Conservation (phyloP, 2,113 vertebrate species). For the Puma concolor region DNA sequence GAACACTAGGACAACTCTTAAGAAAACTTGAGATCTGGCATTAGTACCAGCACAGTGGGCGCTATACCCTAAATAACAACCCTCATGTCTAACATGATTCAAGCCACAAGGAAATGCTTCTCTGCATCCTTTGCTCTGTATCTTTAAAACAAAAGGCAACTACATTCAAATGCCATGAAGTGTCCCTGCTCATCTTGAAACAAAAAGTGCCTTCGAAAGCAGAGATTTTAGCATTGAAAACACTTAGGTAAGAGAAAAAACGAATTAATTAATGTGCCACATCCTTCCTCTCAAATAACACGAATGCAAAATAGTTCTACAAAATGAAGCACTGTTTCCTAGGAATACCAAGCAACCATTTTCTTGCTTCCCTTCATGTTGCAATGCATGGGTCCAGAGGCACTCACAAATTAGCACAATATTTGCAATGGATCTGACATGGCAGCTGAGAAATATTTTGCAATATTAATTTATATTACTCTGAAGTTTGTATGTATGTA, state of each 20-base stretch:
- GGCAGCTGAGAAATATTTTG: background rate
- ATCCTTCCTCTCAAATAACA: constrained; percentile 41
- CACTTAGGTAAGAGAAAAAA: constrained; percentile 52
- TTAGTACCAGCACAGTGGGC: background rate
- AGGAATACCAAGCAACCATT: constrained; percentile 16
- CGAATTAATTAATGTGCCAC: constrained; percentile 60
- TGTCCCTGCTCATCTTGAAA: background rate
- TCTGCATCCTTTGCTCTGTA: background rate
- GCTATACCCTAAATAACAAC: background rate
- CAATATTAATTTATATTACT: background rate
- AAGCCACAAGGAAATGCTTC: background rate
- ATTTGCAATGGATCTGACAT: background rate
- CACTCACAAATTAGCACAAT: background rate
- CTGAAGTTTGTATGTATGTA: background rate
- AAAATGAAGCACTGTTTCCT: constrained; percentile 49
- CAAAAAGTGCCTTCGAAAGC: background rate
- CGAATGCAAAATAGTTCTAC: background rate
- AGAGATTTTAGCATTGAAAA: constrained; percentile 39
- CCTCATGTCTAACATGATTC: background rate
- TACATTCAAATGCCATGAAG: constrained; percentile 3
- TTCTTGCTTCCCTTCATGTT: background rate
- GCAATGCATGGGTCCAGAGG: background rate
- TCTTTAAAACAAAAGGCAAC: constrained; percentile 10
- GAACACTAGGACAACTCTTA: background rate
- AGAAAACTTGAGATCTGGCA: background rate